phyloP scores from a whole-genome alignment of 23 tunicate species.

The Clavelina lepadiformis region DNA sequence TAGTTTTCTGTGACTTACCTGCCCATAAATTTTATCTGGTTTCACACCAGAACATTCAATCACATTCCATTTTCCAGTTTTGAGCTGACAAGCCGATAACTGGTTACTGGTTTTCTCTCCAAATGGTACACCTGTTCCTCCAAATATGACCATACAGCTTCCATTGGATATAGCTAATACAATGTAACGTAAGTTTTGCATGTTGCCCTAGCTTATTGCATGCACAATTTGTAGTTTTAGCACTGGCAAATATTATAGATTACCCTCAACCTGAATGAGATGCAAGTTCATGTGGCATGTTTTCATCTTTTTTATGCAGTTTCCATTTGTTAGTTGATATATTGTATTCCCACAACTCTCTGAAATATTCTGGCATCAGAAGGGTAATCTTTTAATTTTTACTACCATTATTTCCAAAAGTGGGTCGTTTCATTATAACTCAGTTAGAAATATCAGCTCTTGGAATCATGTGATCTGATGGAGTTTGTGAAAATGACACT shows the following conservation, averaged over 20 bases:
- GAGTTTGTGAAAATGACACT: too few relatives aligned
- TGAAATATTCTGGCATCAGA: too few relatives aligned
- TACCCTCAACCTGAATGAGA: slow-evolving; percentile 58
- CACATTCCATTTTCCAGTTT: slow-evolving; percentile 29
- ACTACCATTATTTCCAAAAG: too few relatives aligned
- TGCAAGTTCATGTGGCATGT: slow-evolving; percentile 73
- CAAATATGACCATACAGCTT: slow-evolving; percentile 48
- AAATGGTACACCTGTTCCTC: slow-evolving; percentile 72
- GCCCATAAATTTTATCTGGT: slow-evolving; percentile 73
- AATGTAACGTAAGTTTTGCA: not conserved
- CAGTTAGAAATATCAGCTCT: too few relatives aligned
- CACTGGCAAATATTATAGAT: too few relatives aligned
- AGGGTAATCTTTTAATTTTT: too few relatives aligned
- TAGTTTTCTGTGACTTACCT: too few relatives aligned
- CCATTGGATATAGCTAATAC: slow-evolving; percentile 7
- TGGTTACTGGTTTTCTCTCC: slow-evolving; percentile 65
- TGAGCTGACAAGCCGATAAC: slow-evolving; percentile 45
- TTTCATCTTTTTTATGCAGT: slow-evolving; percentile 13
- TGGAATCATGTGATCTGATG: too few relatives aligned
- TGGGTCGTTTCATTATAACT: too few relatives aligned
- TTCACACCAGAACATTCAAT: slow-evolving; percentile 36
- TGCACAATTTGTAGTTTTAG: not conserved
- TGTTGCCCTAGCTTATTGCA: not conserved
- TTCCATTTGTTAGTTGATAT: slow-evolving; percentile 48
- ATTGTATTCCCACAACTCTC: slow-evolving; percentile 68